Evolutionary conservation across 2,797 vertebrate genomes (phyloP).

Genomic region (Cynopterus sphinx): DNA sequence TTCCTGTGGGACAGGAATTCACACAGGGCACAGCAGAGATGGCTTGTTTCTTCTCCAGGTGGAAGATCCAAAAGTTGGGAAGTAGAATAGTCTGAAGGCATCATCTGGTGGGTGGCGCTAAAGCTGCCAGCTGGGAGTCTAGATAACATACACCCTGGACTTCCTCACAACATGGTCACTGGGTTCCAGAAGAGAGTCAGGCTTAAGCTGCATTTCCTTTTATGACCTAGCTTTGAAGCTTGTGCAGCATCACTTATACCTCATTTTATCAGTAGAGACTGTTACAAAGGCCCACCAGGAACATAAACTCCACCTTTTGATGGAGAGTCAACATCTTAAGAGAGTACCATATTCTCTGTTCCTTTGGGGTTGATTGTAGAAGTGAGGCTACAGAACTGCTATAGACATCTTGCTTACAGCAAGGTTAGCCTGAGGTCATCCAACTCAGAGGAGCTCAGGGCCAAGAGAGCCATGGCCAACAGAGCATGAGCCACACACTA

Average conservation of each 20-base stretch:
- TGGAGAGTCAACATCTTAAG: neutral
- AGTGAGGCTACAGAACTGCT: neutral
- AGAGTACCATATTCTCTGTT: neutral
- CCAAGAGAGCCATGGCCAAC: accelerated
- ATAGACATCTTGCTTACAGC: neutral
- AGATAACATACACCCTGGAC: neutral
- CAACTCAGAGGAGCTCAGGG: neutral
- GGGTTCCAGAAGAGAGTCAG: neutral
- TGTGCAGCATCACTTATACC: neutral
- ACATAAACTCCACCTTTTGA: neutral
- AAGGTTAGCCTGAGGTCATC: neutral
- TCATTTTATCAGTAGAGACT: neutral
- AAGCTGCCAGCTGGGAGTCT: neutral
- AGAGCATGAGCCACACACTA: neutral
- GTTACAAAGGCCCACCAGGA: neutral
- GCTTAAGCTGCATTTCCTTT: neutral
- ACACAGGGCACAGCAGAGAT: neutral
- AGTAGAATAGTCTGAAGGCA: neutral
- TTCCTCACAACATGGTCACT: neutral
- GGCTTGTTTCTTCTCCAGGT: neutral
- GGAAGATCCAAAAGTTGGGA: neutral
- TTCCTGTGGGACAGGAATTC: neutral
- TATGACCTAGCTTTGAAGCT: neutral
- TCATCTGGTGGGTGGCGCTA: neutral
- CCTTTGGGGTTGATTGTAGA: neutral